Percentiles rank a stretch among this genome's conserved stretches.
phyloP scores from a whole-genome alignment of 2,113 vertebrate species.

The Phyllopteryx taeniolatus region DNA sequence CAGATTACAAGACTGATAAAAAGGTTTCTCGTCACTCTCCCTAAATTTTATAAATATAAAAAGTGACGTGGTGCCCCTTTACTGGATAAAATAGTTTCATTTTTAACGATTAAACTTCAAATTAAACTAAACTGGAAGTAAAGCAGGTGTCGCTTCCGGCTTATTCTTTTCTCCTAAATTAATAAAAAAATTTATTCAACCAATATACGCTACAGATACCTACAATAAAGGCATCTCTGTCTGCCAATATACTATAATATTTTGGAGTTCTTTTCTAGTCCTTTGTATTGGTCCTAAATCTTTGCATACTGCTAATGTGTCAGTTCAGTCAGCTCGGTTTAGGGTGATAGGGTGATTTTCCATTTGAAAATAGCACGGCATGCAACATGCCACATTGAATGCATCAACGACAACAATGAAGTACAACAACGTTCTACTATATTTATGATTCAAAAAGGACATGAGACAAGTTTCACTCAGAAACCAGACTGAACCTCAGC shows the following conservation, averaged over 20 bases:
- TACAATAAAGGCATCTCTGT: constrained; percentile 25
- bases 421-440: background rate
- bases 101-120: no score
- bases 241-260: constrained; percentile 22
- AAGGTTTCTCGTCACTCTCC: no score
- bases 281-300: background rate
- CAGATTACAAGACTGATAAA: no score
- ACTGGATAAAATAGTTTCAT: no score
- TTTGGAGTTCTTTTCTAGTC: background rate
- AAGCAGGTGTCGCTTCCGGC: no score
- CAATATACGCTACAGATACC: background rate
- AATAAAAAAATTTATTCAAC: no score
- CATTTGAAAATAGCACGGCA: background rate
- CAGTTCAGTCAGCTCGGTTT: background rate
- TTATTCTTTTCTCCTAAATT: no score
- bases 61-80: no score
- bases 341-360: background rate
- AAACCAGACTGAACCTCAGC: background rate
- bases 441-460: background rate
- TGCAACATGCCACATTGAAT: background rate
- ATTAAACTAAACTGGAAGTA: no score
- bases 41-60: no score
- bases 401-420: background rate
- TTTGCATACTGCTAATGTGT: background rate
- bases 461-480: background rate